Base-by-base conservation (phyloP, 1,140 invertebrate species). In the Sycophaga agraensis region DNA sequence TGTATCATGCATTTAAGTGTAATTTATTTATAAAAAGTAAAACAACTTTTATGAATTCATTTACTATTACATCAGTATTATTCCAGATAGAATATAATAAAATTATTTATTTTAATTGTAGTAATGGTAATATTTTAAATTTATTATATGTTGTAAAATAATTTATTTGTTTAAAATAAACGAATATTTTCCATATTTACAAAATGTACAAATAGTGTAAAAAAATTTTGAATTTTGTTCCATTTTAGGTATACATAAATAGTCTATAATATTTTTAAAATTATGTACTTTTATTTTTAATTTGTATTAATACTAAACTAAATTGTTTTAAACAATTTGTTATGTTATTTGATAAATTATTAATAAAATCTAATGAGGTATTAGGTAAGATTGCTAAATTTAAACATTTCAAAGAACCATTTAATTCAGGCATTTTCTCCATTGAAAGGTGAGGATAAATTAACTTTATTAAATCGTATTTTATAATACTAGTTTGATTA, bases 381-480 rank as follows among this genome's bases (percentile, higher is more conserved):
- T 73, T 45, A n/a, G 73, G 56, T 19, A 72, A 59, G 50, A 69
- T 62, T 6, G 63, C 66, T 48, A 70, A 73, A 4, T 71, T 63
- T 26, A 75, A 68, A 34, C 70, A 74, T 0, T 78, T 62, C 57
- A 76, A 71, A 63, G 73, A 64, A 14, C 76, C 62, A 28, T 75
- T 70, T 53, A 82, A 78, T 12, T 67, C 72, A 1, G 88, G 88
- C 49, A 90, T 82, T 14, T 87, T 89, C 80, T 93, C 91, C 0
- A 83, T 84, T 28, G 88, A 87, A 42, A 92, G 74, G 76, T 93
- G 91, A 2, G 90, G 90, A 82, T 89, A 91, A 75, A 90, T 89
- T 1, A 73, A 73, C 16, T 78, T 78, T 5, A 84, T 55, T 37
- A 80, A 65, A 16, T 80, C 74, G 57, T 83, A 77, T 58, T 74